Evolutionary conservation across 2,113 vertebrate species (phyloP).

Genomic region (Xenus cinereus): DNA sequence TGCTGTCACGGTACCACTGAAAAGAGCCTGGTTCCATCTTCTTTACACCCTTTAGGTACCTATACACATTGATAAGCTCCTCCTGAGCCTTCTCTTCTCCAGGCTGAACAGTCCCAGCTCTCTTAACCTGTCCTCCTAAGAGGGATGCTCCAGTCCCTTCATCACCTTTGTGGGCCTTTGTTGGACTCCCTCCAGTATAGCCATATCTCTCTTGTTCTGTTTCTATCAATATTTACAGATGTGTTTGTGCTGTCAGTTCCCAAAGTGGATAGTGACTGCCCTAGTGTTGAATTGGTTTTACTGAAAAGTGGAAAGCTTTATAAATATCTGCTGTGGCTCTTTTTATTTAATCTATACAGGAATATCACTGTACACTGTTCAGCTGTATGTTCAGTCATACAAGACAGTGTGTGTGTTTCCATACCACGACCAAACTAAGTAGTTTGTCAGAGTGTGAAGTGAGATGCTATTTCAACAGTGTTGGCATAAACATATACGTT

Average conservation of each 20-base stretch:
- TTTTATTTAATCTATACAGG: background rate
- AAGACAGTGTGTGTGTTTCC: background rate
- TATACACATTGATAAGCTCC: background rate
- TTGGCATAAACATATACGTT: background rate
- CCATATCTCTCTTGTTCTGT: background rate
- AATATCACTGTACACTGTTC: background rate
- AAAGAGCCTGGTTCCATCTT: background rate
- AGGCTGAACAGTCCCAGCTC: background rate
- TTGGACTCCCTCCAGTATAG: background rate
- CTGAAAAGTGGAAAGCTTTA: background rate
- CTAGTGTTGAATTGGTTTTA: background rate
- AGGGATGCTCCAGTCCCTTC: background rate
- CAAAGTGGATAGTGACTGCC: background rate
- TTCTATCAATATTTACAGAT: background rate
- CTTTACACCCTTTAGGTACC: background rate
- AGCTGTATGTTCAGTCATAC: background rate
- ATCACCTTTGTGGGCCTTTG: background rate
- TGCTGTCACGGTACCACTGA: background rate
- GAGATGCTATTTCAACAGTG: background rate
- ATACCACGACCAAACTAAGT: background rate
- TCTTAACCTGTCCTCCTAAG: background rate
- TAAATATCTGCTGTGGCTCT: background rate
- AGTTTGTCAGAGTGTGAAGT: background rate
- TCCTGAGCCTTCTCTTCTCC: background rate
- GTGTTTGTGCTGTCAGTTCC: background rate